phyloP scores from a whole-genome alignment of 1,140 invertebrate species.

The Zaprionus vittiger region DNA sequence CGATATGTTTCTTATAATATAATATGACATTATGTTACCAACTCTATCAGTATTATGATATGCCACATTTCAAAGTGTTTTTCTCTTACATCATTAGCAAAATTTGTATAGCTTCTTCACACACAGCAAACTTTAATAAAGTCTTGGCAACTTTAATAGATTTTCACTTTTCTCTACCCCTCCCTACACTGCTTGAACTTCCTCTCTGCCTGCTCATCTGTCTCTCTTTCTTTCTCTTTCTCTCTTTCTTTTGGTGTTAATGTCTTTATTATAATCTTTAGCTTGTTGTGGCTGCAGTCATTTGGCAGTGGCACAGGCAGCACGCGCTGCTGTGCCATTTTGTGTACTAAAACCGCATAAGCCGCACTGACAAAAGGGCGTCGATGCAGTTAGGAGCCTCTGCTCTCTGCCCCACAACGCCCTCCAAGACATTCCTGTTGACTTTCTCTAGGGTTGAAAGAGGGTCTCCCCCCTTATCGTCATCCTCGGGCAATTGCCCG shows the following conservation, averaged over 20 bases:
- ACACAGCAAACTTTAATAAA: neutral
- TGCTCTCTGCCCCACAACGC: neutral
- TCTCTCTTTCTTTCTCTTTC: neutral
- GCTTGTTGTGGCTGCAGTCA: constrained; percentile 21
- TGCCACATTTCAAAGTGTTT: too few species aligned
- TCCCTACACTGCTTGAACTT: neutral
- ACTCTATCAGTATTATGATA: too few species aligned
- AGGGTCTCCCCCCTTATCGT: neutral
- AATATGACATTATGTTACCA: too few species aligned
- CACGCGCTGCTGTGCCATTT: constrained; percentile 30
- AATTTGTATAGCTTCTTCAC: too few species aligned
- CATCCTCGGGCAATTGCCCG: constrained; percentile 8
- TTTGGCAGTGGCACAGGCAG: neutral
- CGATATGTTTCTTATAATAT: too few species aligned
- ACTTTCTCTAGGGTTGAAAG: neutral
- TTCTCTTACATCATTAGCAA: too few species aligned
- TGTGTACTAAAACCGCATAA: constrained; percentile 27
- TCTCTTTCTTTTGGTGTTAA: constrained; percentile 14
- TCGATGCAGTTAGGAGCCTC: constrained; percentile 25
- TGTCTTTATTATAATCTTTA: constrained; percentile 37
- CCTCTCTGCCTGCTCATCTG: neutral
- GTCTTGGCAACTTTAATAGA: neutral
- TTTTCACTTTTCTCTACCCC: constrained; percentile 1
- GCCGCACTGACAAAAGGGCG: constrained; percentile 21
- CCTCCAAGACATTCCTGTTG: neutral